A percentile compares a stretch with the other conserved stretches of the same genome.
Evolutionary conservation across 2,888 invertebrate genomes (phyloP).

Genomic region (Teleiodes luculella): DNA sequence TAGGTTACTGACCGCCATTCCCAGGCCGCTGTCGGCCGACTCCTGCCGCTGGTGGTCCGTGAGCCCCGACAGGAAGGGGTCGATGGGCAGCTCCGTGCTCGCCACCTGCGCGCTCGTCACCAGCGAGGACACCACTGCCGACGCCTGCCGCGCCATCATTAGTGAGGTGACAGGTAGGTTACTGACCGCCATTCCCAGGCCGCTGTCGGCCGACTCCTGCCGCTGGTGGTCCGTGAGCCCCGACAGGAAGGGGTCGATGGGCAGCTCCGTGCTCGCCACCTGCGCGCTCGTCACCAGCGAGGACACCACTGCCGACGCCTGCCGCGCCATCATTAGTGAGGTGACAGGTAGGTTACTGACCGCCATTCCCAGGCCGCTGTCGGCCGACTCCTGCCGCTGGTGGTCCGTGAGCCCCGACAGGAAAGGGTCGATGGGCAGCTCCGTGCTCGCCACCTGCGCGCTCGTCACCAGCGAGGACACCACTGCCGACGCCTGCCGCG

Average conservation of each 20-base stretch:
- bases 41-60: slow-evolving; percentile 96
- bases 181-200: slow-evolving; percentile 90
- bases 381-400: slow-evolving; percentile 95
- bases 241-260: slow-evolving; percentile 88
- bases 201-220: slow-evolving; percentile 97
- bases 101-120: slow-evolving; percentile 60
- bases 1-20: slow-evolving; percentile 84
- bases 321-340: slow-evolving; percentile 60
- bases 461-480: slow-evolving; percentile 62
- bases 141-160: slow-evolving; percentile 77
- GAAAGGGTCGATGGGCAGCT: slow-evolving; percentile 87
- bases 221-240: slow-evolving; percentile 92
- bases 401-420: slow-evolving; percentile 90
- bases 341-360: slow-evolving; percentile 64
- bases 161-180: not conserved
- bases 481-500: slow-evolving; percentile 75
- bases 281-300: slow-evolving; percentile 56
- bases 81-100: slow-evolving; percentile 82
- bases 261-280: slow-evolving; percentile 79
- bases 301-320: slow-evolving; percentile 67
- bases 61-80: slow-evolving; percentile 88
- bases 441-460: slow-evolving; percentile 73
- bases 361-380: slow-evolving; percentile 95
- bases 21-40: slow-evolving; percentile 95
- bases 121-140: slow-evolving; percentile 64